A percentile compares a stretch with the other conserved stretches of the same genome.
These are phyloP conservation scores for Heterodera carotae DNA, from an alignment of 1,140 invertebrate species.

Conservation along the genomic window DNA sequence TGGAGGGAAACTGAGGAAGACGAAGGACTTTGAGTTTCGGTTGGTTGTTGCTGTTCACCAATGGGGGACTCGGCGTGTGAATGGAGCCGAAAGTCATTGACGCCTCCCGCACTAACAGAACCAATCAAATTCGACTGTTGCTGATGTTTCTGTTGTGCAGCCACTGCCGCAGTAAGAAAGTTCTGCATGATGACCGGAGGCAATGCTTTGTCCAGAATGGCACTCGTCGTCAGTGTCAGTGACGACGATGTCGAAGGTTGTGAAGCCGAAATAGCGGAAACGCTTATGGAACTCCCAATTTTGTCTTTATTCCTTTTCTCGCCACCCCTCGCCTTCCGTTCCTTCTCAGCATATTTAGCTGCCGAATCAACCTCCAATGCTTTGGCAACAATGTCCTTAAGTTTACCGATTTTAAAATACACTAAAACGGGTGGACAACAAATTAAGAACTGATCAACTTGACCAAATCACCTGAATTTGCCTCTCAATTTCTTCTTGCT, in stretches of 20 bases:
- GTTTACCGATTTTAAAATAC: neutral
- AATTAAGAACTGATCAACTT: neutral
- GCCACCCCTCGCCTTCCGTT: constrained; percentile 36
- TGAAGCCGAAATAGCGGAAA: neutral
- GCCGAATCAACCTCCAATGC: constrained; percentile 43
- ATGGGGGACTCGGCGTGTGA: neutral
- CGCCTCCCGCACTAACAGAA: neutral
- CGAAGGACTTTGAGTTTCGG: constrained; percentile 7
- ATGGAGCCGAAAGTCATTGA: constrained; percentile 1
- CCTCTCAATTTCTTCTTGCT: constrained; percentile 44
- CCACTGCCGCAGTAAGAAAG: constrained; percentile 20
- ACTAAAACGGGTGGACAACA: neutral
- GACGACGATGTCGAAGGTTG: neutral
- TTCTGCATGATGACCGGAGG: constrained; percentile 23
- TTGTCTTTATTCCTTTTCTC: constrained; percentile 34
- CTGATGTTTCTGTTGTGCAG: constrained; percentile 17
- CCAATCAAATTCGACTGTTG: neutral
- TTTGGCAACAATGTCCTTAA: constrained; percentile 42
- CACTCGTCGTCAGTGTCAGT: neutral
- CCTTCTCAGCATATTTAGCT: constrained; percentile 47
- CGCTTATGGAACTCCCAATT: neutral
- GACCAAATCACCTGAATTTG: constrained; percentile 37
- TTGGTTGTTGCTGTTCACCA: neutral
- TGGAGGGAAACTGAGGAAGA: constrained; percentile 1
- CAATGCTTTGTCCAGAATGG: constrained; percentile 4